Evolutionary conservation across 2,113 vertebrate species (phyloP), one percentile per base, ranked within the genome.

Genomic region (Lasiurus borealis): DNA sequence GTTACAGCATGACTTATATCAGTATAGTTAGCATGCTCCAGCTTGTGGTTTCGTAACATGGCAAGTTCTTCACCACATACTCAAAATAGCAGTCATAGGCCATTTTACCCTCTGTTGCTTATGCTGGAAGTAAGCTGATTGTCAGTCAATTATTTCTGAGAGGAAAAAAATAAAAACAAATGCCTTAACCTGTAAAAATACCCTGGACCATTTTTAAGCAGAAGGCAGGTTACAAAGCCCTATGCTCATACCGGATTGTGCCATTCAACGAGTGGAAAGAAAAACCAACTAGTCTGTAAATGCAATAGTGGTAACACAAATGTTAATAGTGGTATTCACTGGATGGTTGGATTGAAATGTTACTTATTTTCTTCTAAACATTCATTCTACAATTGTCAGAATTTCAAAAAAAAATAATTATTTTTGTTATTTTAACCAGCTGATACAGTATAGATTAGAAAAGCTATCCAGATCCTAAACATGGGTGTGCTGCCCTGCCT

Each of bases 301-400:
- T 23, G 82, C 11, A 73, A 9, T 40, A 40, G 40, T 40, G 40
- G 40, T 40, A 40, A 40, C 40, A 40, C n/a, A 46, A 86, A 64
- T 77, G 1, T 59, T 87, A 71, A 82, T 14, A 73, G 14, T 78
- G 15, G 23, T 68, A 81, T 73, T 76, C 29, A 4, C 2, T 57
- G 31, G 6, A 54, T 50, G 52, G 5, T 87, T 68, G 9, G 27
- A 8, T 44, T 66, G 10, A 29, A 52, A 75, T 46, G 5, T 11
- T 72, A 77, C 92, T 89, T 75, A 21, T 68, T 90, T 87, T 90
- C 59, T 91, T 64, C 77, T 80, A 77, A 88, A 88, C 27, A 75
- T 2, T 93, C 68, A 64, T 23, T 84, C 7, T 84, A 19, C 14
- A 91, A 83, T 83, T 78, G 85, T 31, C 40, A 77, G 90, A 72